Evolutionary conservation across 2,888 invertebrate genomes (phyloP), one percentile per base, ranked within the genome.

Genomic region (Notocelia uddmanniana): DNA sequence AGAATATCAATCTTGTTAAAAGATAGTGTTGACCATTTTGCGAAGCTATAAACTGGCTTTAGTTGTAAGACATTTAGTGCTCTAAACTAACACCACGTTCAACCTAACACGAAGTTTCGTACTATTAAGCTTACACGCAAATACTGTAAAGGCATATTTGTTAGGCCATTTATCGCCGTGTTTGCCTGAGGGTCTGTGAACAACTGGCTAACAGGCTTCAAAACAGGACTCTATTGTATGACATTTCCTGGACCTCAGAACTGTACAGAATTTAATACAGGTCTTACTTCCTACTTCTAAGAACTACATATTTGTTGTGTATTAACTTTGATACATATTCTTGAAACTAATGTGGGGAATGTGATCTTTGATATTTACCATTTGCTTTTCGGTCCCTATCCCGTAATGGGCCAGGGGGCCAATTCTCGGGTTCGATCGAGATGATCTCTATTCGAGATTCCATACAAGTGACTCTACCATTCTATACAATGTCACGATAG

Each of bases 101-200:
- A 31, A 31, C 5, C 3, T 5, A 3, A 26, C 31, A 31, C 8
- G 31, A 1, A 31, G 8, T 6, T 5, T 31, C 8, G 3, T 31
- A 31, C 13, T 23, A 45, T 26, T 26, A 58, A 19, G 10, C 19
- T 52, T 58, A 2, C 19, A 55, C n/a, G 50, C 63, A 70, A 64
- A 70, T 23, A 63, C 55, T 21, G 48, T 18, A 45, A 57, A 59
- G 9, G 31, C 57, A 41, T 41, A 50, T 52, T 58, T 70, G 64
- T 15, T 48, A 10, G 55, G 45, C 31, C 18, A 64, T 64, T 64
- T 50, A 26, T 58, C 58, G 52, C 50, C 64, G 15, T 45, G 50
- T 64, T 70, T 18, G 50, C 52, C 21, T 52, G n/a, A 63, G 48
- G 31, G 62, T 8, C 31, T 34, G 31, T 21, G 18, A 34, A 58